A percentile compares a stretch with the other conserved stretches of the same genome.
Evolutionary conservation across 2,888 invertebrate genomes (phyloP).

Genomic region (Seira ritae): DNA sequence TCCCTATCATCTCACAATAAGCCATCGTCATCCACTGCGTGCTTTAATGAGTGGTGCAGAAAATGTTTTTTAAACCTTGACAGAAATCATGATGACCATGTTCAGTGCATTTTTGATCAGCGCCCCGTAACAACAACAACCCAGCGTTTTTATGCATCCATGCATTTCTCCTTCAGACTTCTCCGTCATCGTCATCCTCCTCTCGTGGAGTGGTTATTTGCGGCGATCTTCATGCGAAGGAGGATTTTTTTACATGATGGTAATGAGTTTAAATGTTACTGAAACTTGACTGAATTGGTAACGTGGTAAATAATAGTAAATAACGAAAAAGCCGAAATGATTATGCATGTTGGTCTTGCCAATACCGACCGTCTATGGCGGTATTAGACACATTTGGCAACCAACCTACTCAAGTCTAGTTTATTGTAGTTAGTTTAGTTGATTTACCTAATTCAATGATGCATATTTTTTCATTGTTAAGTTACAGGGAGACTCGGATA

Average conservation of each 20-base stretch:
- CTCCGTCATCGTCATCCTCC: neutral
- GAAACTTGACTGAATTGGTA: constrained; percentile 55
- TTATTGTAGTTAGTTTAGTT: neutral
- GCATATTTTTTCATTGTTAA: constrained; percentile 10
- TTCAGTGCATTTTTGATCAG: constrained; percentile 58
- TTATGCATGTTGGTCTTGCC: neutral
- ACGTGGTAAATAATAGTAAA: constrained; percentile 35
- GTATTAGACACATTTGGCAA: constrained; percentile 15
- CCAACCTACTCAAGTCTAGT: constrained; percentile 1
- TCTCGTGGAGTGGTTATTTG: constrained; percentile 4
- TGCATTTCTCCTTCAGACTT: constrained; percentile 33
- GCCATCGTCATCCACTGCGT: neutral
- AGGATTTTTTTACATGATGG: neutral
- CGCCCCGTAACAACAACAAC: constrained; percentile 54
- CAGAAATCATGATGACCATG: constrained; percentile 27
- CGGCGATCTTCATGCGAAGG: constrained; percentile 27
- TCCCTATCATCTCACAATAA: neutral
- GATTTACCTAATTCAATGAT: constrained; percentile 12
- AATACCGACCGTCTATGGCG: neutral
- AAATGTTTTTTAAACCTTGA: constrained; percentile 41
- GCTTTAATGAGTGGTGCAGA: constrained; percentile 11
- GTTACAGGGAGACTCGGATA: constrained; percentile 46
- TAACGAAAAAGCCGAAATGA: constrained; percentile 5
- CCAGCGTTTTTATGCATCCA: constrained; percentile 37
- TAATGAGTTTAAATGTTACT: constrained; percentile 42